A percentile compares a stretch with the other conserved stretches of the same genome.
Conservation (phyloP, 1,140 invertebrate species). For the Sycophaga agraensis region DNA sequence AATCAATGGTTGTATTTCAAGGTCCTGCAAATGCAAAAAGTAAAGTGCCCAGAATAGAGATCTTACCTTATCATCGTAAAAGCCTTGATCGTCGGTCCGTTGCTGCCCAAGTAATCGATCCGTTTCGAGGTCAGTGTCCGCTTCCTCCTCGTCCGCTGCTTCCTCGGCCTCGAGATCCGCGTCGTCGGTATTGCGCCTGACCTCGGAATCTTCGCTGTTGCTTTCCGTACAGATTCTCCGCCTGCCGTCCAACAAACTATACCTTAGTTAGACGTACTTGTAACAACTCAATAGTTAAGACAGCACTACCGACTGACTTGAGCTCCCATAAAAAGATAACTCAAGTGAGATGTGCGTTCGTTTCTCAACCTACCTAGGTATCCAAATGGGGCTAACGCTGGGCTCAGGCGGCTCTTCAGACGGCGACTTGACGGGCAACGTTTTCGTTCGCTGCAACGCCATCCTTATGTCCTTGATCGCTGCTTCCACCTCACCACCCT, state of each 20-base stretch:
- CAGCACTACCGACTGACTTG: no score
- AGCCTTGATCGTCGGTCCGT: slow-evolving; percentile 85
- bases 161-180: slow-evolving; percentile 52
- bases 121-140: slow-evolving; percentile 86
- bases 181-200: slow-evolving; percentile 45
- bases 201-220: slow-evolving; percentile 54
- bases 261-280: slow-evolving; percentile 56
- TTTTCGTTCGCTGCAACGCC: slow-evolving; percentile 76
- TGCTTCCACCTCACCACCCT: slow-evolving; percentile 64
- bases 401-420: slow-evolving; percentile 51
- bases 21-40: no score
- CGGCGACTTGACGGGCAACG: slow-evolving; percentile 61
- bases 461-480: slow-evolving; percentile 80
- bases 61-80: slow-evolving; percentile 81
- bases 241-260: slow-evolving; percentile 56
- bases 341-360: no score
- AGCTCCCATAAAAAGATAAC: no score
- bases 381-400: slow-evolving; percentile 65
- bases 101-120: slow-evolving; percentile 87
- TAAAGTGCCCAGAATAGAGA: no score
- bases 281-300: background rate
- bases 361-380: slow-evolving; percentile 67
- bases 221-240: slow-evolving; percentile 51
- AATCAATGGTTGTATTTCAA: no score
- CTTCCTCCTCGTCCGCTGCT: slow-evolving; percentile 68